Base-by-base conservation (phyloP, 37 sponge, comb jelly and placozoan genomes). In the Haliclona indistincta region DNA sequence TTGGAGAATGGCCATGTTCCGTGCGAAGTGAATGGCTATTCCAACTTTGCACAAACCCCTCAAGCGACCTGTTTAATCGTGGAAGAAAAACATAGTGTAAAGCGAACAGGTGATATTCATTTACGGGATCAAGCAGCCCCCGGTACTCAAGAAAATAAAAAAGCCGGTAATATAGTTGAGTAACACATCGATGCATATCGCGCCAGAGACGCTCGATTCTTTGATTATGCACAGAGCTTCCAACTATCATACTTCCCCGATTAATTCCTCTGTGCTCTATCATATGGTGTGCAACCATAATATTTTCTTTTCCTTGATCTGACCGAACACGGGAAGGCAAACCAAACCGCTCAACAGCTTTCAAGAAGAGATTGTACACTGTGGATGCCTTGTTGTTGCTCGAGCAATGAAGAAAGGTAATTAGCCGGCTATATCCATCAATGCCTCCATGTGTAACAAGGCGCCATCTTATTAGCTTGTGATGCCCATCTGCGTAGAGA, bases 301-400 rank as follows among this genome's bases (percentile, higher is more conserved):
- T 39, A 75, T 82, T 82, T 38, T 82, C 83, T 47, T 67, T 35
- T 41, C 83, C 83, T 25, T 74, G 66, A 34, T 82, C 83, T 29
- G 67, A 62, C 17, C 83, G 69, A 23, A 83, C 84, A 4, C 84
- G 15, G 19, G 84, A 74, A 20, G 84, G 84, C 32, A 83, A 28
- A 15, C 77, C 70, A 75, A 39, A 67, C 36, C 23, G 6, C 32
- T 33, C 17, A n/a, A 64, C 54, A 4, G 84, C 84, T 40, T 54
- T 61, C 28, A 65, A 32, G 51, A 83, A 83, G 5, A 39, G 26
- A 11, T 29, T 25, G 28, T 54, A 38, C 13, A 83, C 77, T 29
- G 84, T 83, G 3, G 70, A 43, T 10, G 84, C 68, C 25, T 10
- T 8, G 26, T 76, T 83, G 60, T 83, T 75, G 22, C 58, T 67